phyloP scores from a whole-genome alignment of 2,113 vertebrate species.

The Lamprotornis superbus region DNA sequence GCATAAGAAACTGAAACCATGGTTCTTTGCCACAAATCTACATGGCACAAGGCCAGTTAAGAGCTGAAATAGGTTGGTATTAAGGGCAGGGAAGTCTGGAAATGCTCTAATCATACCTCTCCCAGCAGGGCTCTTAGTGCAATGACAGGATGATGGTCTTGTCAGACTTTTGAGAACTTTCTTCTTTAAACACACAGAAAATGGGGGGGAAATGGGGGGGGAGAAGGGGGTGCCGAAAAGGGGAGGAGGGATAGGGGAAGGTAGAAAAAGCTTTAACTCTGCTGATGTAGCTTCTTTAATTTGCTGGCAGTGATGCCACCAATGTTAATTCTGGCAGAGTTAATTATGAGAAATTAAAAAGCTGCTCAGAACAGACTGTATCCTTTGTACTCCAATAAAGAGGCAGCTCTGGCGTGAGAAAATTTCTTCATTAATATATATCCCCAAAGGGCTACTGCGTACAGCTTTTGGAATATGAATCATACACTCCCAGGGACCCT shows the following conservation, averaged over 20 bases:
- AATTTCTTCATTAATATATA: slow-evolving; percentile 76
- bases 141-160: slow-evolving; percentile 53
- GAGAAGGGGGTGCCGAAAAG: neutral
- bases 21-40: slow-evolving; percentile 47
- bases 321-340: slow-evolving; percentile 74
- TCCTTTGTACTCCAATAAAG: slow-evolving; percentile 70
- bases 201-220: no score
- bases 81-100: slow-evolving; percentile 33
- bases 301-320: slow-evolving; percentile 62
- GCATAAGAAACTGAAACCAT: slow-evolving; percentile 37
- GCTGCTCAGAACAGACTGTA: slow-evolving; percentile 73
- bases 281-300: slow-evolving; percentile 63
- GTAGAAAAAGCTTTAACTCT: slow-evolving; percentile 26
- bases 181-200: slow-evolving; percentile 23
- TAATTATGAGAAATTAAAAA: slow-evolving; percentile 79
- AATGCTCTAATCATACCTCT: slow-evolving; percentile 44
- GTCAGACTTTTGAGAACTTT: slow-evolving; percentile 60
- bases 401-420: slow-evolving; percentile 64
- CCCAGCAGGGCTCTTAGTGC: slow-evolving; percentile 27
- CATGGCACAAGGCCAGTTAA: slow-evolving; percentile 20
- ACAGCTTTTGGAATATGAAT: slow-evolving; percentile 68
- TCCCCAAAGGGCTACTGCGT: slow-evolving; percentile 60
- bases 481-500: slow-evolving; percentile 56
- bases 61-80: slow-evolving; percentile 38
- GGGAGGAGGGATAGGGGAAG: neutral